Conservation (phyloP, 2,888 invertebrate species). For the Pristionchus maxplancki region DNA sequence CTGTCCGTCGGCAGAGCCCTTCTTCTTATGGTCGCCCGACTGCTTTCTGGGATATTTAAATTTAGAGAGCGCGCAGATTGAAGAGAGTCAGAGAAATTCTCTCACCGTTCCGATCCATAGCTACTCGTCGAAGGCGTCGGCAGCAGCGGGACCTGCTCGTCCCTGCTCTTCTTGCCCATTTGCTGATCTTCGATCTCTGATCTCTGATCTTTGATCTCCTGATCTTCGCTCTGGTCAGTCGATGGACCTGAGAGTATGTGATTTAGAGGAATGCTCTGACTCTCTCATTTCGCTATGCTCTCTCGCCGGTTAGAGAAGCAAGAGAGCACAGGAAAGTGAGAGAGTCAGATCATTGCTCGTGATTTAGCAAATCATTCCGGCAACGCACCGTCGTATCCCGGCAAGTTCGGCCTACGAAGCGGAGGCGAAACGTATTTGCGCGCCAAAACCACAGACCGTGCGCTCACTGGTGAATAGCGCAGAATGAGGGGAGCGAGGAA, state of each 20-base stretch:
- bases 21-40: slow-evolving; percentile 2
- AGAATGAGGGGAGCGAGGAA: not conserved
- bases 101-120: slow-evolving; percentile 49
- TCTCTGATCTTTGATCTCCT: not conserved
- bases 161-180: slow-evolving; percentile 39
- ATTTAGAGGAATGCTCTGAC: no score
- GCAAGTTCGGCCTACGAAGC: no score
- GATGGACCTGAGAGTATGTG: no score
- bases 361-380: no score
- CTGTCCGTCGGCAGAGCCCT: not conserved
- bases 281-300: no score
- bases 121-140: slow-evolving; percentile 50
- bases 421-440: no score
- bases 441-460: no score
- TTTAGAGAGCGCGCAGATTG: not conserved
- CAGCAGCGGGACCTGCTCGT: slow-evolving; percentile 49
- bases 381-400: no score
- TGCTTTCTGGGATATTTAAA: not conserved
- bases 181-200: slow-evolving; percentile 9
- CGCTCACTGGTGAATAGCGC: not conserved
- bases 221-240: no score
- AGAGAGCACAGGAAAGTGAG: no score
- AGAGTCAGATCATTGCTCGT: no score
- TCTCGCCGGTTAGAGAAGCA: no score
- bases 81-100: not conserved